Base-by-base conservation (phyloP, 2,888 invertebrate species). In the Acanthoscelides obtectus region DNA sequence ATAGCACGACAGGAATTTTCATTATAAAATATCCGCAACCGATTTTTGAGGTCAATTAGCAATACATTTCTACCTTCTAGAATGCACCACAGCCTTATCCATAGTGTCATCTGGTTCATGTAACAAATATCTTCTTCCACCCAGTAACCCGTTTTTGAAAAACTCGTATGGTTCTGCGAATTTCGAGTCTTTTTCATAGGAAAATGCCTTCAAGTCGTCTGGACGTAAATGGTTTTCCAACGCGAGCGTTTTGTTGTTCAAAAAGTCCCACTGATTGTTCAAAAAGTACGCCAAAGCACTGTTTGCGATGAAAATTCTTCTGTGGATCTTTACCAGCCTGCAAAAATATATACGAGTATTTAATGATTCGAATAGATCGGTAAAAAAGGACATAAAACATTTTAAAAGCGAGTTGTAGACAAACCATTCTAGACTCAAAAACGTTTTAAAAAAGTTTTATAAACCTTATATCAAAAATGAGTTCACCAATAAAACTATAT, bases 271-370 rank as follows among this genome's bases (percentile, higher is more conserved):
- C 76, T 93, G 89, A 79, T 93, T 90, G 0, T 87, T 88, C 0
- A 93, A 87, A 81, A 95, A 97, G 83, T 92, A 93, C 12, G 89
- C 86, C 0, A 97, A 82, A 0, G 93, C 93, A 70, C 87, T 86
- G 79, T 92, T 91, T 0, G 95, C 92, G 21, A 88, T 89, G 84
- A 91, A 95, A 68, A 97, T 91, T 77, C 91, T 91, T 20, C 92
- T 88, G 81, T 97, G 96, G 22, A 96, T 82, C 84, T 90, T 92
- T 17, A 95, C 84, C 73, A 96, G 87, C 86, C 96, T 97, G 82
- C 8, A n/a, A n/a, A n/a, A n/a, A n/a, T n/a, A n/a, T n/a, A n/a
- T n/a, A n/a, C n/a, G n/a, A n/a, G n/a, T n/a, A n/a, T n/a, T n/a
- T n/a, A n/a, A n/a, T n/a, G n/a, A n/a, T n/a, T n/a, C n/a, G n/a